A percentile compares a stretch with the other conserved stretches of the same genome.
phyloP scores from a whole-genome alignment of 2,888 invertebrate species.

The Timandra comae region DNA sequence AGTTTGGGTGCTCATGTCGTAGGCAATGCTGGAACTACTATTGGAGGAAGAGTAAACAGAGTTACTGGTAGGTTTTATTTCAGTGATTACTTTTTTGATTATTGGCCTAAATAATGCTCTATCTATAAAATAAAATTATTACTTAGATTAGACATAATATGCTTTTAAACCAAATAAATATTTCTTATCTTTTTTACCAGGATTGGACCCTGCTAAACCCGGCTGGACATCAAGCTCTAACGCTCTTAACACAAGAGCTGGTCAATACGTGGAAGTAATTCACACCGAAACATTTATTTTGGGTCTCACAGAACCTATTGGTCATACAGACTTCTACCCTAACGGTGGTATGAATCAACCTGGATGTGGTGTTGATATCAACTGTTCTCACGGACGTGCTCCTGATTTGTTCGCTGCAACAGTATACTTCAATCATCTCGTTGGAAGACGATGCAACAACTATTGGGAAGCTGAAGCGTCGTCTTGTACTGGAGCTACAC shows the following conservation, averaged over 20 bases:
- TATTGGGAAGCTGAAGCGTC: conserved; percentile 30
- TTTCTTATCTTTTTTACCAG: too few species aligned
- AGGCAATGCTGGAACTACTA: conserved; percentile 46
- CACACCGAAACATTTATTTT: conserved; percentile 54
- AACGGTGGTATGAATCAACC: conserved; percentile 60
- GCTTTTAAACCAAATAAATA: too few species aligned
- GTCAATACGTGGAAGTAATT: conserved; percentile 52
- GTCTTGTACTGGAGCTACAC: conserved; percentile 24
- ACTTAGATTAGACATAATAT: too few species aligned
- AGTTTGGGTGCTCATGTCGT: conserved; percentile 63
- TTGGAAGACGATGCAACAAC: conserved; percentile 38
- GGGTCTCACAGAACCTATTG: conserved; percentile 47
- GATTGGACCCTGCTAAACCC: conserved; percentile 58
- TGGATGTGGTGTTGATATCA: conserved; percentile 40
- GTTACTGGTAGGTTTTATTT: too few species aligned
- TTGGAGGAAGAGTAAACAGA: conserved; percentile 33
- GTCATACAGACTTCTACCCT: conserved; percentile 55
- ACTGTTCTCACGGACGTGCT: conserved; percentile 52
- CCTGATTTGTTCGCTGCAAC: conserved; percentile 44
- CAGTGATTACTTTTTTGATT: too few species aligned
- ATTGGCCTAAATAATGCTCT: too few species aligned
- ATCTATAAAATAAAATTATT: too few species aligned
- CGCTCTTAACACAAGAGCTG: conserved; percentile 39
- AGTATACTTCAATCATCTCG: conserved; percentile 40
- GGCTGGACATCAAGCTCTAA: conserved; percentile 39